phyloP scores from a whole-genome alignment of 2,888 invertebrate genomes.

The Tetragonula carbonaria region DNA sequence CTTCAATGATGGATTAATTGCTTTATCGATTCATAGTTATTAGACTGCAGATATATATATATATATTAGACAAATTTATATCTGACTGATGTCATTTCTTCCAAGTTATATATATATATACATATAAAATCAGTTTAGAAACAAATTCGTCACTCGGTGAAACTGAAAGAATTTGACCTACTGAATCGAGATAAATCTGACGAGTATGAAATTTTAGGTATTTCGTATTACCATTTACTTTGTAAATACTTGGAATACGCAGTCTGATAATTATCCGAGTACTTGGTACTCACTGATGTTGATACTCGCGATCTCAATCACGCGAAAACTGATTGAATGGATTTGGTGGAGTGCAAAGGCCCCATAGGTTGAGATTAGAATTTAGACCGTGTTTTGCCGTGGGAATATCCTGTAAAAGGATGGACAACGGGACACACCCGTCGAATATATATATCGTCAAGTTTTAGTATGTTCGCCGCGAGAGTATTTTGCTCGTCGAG shows the following conservation, averaged over 20 bases:
- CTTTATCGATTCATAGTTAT: background rate
- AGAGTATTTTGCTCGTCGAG: conserved; percentile 41
- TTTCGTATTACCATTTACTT: too few relatives aligned
- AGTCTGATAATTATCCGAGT: too few relatives aligned
- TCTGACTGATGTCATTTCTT: background rate
- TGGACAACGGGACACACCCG: conserved; percentile 6
- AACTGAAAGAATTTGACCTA: too few relatives aligned
- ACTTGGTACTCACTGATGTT: too few relatives aligned
- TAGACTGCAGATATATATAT: background rate
- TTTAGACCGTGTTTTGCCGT: background rate
- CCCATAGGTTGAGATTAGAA: background rate
- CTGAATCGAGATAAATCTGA: too few relatives aligned
- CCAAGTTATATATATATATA: too few relatives aligned
- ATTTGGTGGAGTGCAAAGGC: background rate
- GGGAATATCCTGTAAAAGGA: conserved; percentile 25
- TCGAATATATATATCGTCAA: conserved; percentile 8
- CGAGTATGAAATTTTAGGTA: too few relatives aligned
- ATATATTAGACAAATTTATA: background rate
- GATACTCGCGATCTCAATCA: too few relatives aligned
- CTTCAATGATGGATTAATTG: background rate
- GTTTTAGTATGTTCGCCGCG: conserved; percentile 35
- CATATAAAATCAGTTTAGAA: too few relatives aligned
- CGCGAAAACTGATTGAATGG: background rate
- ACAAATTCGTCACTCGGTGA: too few relatives aligned
- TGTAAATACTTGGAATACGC: too few relatives aligned